Evolutionary conservation across 2,113 vertebrate genomes (phyloP), one percentile per base, ranked within the genome.

Genomic region (Engraulis encrasicolus): DNA sequence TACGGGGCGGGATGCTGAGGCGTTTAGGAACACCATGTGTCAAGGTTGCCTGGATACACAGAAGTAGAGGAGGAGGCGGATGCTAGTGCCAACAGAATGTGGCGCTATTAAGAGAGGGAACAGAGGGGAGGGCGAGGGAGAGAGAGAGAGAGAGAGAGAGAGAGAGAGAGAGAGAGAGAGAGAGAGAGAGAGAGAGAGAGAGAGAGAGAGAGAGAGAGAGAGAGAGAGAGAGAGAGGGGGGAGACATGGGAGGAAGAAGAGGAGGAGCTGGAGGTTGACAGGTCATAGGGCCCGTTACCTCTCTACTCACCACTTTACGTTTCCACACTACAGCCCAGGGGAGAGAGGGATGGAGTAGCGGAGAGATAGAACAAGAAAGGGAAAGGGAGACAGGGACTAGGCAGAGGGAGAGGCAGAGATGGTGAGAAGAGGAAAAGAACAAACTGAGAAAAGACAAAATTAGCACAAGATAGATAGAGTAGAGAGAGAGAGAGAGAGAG

Each of bases 31-130:
- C 52, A 9, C 19, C 19, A 11, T 71, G 11, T 15, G 66, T 34
- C 66, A 9, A 36, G 31, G 27, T 91, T 86, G 86, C 89, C 89
- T 89, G 87, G 88, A 89, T 93, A 90, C 92, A 74, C 66, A 74
- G 9, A 45, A 9, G 9, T 45, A 45, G 40, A 45, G 61, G 1
- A 20, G 34, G 23, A 14, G 27, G 66, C 23, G 23, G 31, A n/a
- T 66, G 58, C 23, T 27, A 66, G 23, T 2, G 14, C 23, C 58
- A n/a, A n/a, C n/a, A n/a, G n/a, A n/a, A n/a, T n/a, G 54, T n/a
- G 2, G n/a, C 58, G n/a, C 58, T 66, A 27, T 66, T 9, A 66
- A 31, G 27, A 74, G 66, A 36, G 66, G 66, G 66, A 27, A 27
- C n/a, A 74, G 31, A 74, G 66, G 66, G 2, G 15, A 74, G 31